Percentiles rank a stretch among this genome's conserved stretches.
phyloP scores from a whole-genome alignment of 2,113 vertebrate genomes.

The Amphiprion ocellaris region DNA sequence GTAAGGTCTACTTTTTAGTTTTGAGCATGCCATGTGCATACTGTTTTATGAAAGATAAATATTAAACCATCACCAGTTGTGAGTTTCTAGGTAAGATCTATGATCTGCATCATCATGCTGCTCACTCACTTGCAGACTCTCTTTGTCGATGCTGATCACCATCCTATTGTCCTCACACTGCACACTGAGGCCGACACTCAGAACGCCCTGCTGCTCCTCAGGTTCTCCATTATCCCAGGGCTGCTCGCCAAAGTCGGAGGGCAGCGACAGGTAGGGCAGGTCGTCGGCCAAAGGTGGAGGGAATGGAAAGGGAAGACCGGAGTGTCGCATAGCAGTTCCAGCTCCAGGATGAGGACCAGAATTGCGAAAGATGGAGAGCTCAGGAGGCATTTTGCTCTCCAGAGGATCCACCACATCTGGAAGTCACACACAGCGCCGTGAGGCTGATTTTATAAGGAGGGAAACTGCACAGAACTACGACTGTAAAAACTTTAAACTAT shows the following conservation, averaged over 20 bases:
- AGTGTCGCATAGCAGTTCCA: conserved; percentile 66
- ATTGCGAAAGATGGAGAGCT: conserved; percentile 85
- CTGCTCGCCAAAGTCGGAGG: conserved; percentile 17
- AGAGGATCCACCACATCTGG: conserved; percentile 73
- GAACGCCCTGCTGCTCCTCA: conserved; percentile 85
- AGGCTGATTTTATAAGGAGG: conserved; percentile 38
- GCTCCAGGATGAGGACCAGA: conserved; percentile 64
- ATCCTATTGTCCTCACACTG: conserved; percentile 90
- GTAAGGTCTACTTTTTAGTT: neutral
- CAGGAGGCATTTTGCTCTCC: conserved; percentile 83
- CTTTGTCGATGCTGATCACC: conserved; percentile 91
- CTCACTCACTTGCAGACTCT: conserved; percentile 90
- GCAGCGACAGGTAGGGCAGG: conserved; percentile 62
- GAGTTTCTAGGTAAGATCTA: neutral
- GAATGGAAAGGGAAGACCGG: conserved; percentile 86
- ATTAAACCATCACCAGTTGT: neutral
- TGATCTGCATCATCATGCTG: neutral
- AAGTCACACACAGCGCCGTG: conserved; percentile 37
- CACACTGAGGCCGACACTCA: conserved; percentile 86
- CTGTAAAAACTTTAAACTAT: conserved; percentile 21
- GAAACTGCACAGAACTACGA: neutral
- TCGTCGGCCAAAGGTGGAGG: conserved; percentile 66
- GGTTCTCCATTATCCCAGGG: conserved; percentile 70
- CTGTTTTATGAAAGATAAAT: neutral
- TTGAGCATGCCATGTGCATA: neutral